Base-by-base conservation (phyloP, 1,140 invertebrate genomes). In the Drosophila seguyi region DNA sequence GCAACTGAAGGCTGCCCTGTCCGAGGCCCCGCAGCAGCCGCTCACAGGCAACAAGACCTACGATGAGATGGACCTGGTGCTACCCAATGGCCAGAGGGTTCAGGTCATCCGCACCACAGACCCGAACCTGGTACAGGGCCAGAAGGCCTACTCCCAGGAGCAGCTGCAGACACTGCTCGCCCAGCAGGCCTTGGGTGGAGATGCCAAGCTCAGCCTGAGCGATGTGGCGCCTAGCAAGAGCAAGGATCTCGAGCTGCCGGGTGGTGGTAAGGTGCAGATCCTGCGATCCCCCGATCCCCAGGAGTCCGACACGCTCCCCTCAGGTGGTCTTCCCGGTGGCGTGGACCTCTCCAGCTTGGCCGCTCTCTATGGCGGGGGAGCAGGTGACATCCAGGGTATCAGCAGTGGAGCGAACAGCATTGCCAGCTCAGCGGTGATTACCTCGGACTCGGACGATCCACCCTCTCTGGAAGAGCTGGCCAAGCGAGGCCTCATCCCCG, bases 1-100 rank as follows among this genome's bases (percentile, higher is more conserved):
- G 69, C 96, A 96, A 79, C 81, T 96, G 11, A 96, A 96, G 87
- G 93, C 95, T 14, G 96, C 96, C 1, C 92, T 96, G 20, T 94
- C 95, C 1, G 95, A 96, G 91, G 94, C 95, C 31, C 94, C 94
- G 0, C 93, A 94, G 71, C 94, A 95, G 67, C 94, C 95, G 34
- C 93, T 93, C 27, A 71, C 55, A 0, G 93, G 94, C n/a, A 94
- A 94, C 25, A 95, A 95, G 86, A 96, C 96, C 73, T 95, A 96
- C 38, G 95, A 95, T 4, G 96, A 96, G 1, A 94, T 96, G 50
- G 96, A 96, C 91, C 94, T 97, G 34, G 94, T 95, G 31, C 83
- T 96, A 31, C 94, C 95, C 1, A 96, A 96, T 81, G 96, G 96
- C 11, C 95, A 96, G 90, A 95, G 95, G 79, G 94, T 96, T 34